A percentile compares a stretch with the other conserved stretches of the same genome.
These are phyloP conservation scores for Aphidius gifuensis DNA, from an alignment of 1,140 invertebrate genomes.

Conservation along the genomic window DNA sequence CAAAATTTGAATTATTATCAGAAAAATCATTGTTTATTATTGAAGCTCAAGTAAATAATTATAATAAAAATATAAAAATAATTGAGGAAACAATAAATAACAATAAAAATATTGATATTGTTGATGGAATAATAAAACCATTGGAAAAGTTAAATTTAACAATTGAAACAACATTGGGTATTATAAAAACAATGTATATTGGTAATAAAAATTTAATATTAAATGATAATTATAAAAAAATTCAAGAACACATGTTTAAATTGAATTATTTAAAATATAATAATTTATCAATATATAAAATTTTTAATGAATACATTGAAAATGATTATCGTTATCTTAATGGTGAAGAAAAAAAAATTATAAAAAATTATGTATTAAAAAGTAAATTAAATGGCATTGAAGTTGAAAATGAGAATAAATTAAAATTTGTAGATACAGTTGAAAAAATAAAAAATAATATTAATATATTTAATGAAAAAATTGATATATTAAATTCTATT, in stretches of 20 bases:
- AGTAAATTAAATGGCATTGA: slow-evolving; percentile 76
- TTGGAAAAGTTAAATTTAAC: slow-evolving; percentile 71
- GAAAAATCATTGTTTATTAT: too few species aligned
- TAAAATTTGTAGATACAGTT: slow-evolving; percentile 23
- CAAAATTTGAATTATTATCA: too few species aligned
- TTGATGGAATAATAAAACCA: slow-evolving; percentile 72
- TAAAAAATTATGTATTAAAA: slow-evolving; percentile 78
- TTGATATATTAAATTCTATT: slow-evolving; percentile 62
- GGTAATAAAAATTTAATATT: slow-evolving; percentile 79
- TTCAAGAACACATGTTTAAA: slow-evolving; percentile 69
- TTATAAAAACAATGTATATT: slow-evolving; percentile 77
- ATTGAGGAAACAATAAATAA: too few species aligned
- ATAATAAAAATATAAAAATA: too few species aligned
- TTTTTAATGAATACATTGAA: slow-evolving; percentile 62
- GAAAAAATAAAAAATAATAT: slow-evolving; percentile 54
- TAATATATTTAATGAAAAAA: slow-evolving; percentile 61
- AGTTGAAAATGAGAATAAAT: slow-evolving; percentile 49
- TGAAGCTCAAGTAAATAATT: too few species aligned
- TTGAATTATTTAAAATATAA: slow-evolving; percentile 66
- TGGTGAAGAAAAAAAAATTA: slow-evolving; percentile 67
- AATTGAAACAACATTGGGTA: slow-evolving; percentile 79
- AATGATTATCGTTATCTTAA: slow-evolving; percentile 58
- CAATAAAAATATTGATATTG: slow-evolving; percentile 58
- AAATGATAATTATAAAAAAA: slow-evolving; percentile 69
- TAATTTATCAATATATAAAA: slow-evolving; percentile 65